Evolutionary conservation across 2,113 vertebrate genomes (phyloP).

Genomic region (Dendropsophus ebraccatus): DNA sequence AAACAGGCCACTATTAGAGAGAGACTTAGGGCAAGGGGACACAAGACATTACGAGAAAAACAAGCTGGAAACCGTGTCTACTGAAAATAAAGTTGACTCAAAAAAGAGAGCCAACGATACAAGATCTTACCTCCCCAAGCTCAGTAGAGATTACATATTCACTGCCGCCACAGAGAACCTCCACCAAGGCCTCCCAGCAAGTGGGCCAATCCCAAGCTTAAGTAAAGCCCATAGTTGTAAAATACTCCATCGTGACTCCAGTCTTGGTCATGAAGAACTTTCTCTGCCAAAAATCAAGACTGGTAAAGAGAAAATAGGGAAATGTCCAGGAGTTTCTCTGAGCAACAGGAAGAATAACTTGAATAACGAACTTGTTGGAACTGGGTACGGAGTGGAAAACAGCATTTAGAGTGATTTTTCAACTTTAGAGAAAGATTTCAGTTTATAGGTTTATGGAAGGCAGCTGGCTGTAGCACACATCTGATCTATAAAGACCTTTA

Average conservation of each 20-base stretch:
- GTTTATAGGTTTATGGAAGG: background rate
- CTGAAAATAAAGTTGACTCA: background rate
- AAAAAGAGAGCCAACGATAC: background rate
- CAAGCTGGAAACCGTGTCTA: background rate
- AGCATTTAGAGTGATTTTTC: background rate
- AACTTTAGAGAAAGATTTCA: background rate
- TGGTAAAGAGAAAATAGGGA: background rate
- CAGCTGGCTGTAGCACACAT: no score
- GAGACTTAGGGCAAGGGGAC: background rate
- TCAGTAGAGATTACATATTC: background rate
- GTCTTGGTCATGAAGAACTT: background rate
- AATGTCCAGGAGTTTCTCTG: background rate
- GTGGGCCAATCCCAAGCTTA: background rate
- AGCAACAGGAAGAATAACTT: background rate
- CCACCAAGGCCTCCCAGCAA: background rate
- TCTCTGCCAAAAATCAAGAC: background rate
- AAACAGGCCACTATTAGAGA: background rate
- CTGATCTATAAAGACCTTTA: background rate
- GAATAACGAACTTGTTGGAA: background rate
- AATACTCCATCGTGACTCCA: background rate
- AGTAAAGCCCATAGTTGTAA: background rate
- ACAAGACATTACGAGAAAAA: background rate
- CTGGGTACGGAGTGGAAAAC: background rate
- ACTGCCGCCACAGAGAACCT: constrained; percentile 6
- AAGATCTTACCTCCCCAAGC: background rate